Evolutionary conservation across 2,113 vertebrate species (phyloP), one percentile per base, ranked within the genome.

Genomic region (Phocoena phocoena): DNA sequence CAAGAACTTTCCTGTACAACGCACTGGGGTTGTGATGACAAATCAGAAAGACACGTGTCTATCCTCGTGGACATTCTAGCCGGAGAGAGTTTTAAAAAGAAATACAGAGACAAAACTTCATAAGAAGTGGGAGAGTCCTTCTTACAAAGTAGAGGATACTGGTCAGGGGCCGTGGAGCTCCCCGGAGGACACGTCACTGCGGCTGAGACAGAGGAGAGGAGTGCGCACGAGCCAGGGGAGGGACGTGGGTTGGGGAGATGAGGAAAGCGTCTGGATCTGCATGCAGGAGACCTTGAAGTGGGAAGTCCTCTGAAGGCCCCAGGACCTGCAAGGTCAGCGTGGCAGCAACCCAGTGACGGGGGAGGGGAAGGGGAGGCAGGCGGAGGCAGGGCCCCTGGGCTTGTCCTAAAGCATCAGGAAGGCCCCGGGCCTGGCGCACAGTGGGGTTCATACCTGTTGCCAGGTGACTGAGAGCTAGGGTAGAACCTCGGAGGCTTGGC

Each of bases 21-120:
- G 9, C 31, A 21, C 23, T 0, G 2, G 41, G 63, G 17, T 1
- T 28, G 0, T 38, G 58, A 11, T 2, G 0, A 2, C 20, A 13
- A 55, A 36, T 11, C 1, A 68, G 65, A 80, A 21, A 31, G 31
- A 8, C 36, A 5, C 11, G 0, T 25, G 28, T 88, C 47, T 31
- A 4, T 65, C 36, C 60, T 41, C 14, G 0, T 23, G 33, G 76
- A 15, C 2, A 1, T 55, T 18, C 13, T 44, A 55, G 68, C 58
- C 12, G 0, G 31, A 10, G 88, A 77, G 58, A 25, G 1, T 63
- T 50, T 70, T 20, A 18, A 15, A 55, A 60, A 60, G 36, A 82
- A 21, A 20, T 8, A 21, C 8, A 26, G 71, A 60, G 31, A 31
- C 26, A 33, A n/a, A 28, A 3, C 20, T 36, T 18, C 8, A 36